Evolutionary conservation across 2,113 vertebrate genomes (phyloP).

Genomic region (Rhizomys pruinosus): DNA sequence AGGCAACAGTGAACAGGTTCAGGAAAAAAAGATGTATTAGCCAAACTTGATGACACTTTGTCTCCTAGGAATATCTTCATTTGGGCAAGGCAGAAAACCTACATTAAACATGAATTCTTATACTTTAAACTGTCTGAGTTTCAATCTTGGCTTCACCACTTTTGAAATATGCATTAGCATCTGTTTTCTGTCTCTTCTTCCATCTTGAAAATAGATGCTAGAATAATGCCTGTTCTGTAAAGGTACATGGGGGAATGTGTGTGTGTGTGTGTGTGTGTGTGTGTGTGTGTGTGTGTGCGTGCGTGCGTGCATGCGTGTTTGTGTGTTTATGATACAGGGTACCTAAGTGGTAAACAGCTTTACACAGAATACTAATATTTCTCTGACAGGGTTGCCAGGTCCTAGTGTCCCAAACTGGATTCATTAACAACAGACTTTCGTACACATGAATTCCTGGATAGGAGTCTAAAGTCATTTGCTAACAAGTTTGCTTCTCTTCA

Average conservation of each 20-base stretch:
- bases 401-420: no score
- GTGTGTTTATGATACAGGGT: not conserved
- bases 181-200: not conserved
- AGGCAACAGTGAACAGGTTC: not conserved
- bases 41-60: not conserved
- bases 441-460: not conserved
- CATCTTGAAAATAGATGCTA: not conserved
- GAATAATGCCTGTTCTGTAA: not conserved
- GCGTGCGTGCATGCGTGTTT: no score
- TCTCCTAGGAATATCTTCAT: not conserved
- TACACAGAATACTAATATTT: not conserved
- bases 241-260: rapidly evolving
- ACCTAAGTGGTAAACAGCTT: not conserved
- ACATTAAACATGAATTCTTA: not conserved
- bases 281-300: rapidly evolving
- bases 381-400: not conserved
- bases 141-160: not conserved
- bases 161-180: not conserved
- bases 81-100: not conserved
- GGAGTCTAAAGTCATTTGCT: not conserved
- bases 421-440: not conserved
- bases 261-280: not conserved
- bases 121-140: not conserved
- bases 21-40: not conserved
- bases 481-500: not conserved